A percentile compares a stretch with the other conserved stretches of the same genome.
These are phyloP conservation scores for Lampropteryx suffumata DNA, from an alignment of 2,888 invertebrate genomes.

Conservation along the genomic window DNA sequence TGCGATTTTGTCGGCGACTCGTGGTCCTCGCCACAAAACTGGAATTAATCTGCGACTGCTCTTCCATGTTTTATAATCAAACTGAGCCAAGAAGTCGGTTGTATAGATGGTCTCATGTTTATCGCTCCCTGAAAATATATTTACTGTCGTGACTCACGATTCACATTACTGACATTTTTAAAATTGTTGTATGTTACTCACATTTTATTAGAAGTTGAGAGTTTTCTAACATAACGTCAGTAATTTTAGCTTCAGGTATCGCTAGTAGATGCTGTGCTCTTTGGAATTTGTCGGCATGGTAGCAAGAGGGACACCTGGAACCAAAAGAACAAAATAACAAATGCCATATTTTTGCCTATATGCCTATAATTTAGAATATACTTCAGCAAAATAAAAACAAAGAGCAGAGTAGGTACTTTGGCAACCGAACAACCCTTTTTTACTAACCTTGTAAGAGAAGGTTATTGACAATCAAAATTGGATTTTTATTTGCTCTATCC, in stretches of 20 bases:
- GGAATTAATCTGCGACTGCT: slow-evolving; percentile 53
- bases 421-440: too few species aligned
- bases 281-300: slow-evolving; percentile 83
- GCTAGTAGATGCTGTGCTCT: slow-evolving; percentile 82
- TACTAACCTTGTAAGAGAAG: too few species aligned
- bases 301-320: slow-evolving; percentile 82
- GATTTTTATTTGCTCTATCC: too few species aligned
- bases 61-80: slow-evolving; percentile 58
- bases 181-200: slow-evolving; percentile 55
- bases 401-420: too few species aligned
- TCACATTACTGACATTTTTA: too few species aligned
- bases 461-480: too few species aligned
- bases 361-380: too few species aligned
- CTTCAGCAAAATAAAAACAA: too few species aligned
- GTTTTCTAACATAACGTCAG: slow-evolving; percentile 48
- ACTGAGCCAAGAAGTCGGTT: slow-evolving; percentile 70
- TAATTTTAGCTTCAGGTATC: slow-evolving; percentile 73
- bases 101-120: slow-evolving; percentile 79
- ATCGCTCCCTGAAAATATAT: slow-evolving; percentile 79
- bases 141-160: neutral
- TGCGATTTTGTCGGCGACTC: slow-evolving; percentile 60
- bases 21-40: slow-evolving; percentile 73
- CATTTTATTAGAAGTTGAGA: slow-evolving; percentile 74
- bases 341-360: too few species aligned
- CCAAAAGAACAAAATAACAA: too few species aligned